Conservation (phyloP, 2,888 invertebrate species). For the Prosapia bicincta region DNA sequence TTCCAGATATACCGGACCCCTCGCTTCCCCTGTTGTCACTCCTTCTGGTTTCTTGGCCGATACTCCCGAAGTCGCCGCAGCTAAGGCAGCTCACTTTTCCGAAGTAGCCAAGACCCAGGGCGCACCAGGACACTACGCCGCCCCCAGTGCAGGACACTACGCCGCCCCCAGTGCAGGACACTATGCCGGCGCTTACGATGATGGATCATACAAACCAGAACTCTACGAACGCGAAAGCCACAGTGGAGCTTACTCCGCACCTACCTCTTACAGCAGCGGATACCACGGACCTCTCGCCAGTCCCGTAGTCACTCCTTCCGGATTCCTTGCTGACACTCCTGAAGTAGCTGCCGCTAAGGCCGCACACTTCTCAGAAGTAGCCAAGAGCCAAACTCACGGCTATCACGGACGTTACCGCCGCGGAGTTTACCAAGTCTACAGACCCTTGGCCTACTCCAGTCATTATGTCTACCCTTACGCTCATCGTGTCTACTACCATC, state of each 20-base stretch:
- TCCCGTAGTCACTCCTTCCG: constrained; percentile 5
- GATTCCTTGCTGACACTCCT: constrained; percentile 10
- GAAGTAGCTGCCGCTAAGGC: constrained; percentile 15
- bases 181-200: constrained; percentile 18
- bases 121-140: constrained; percentile 4
- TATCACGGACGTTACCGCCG: not conserved
- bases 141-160: constrained; percentile 1
- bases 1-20: constrained; percentile 15
- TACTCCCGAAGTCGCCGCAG: constrained; percentile 28
- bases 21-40: constrained; percentile 17
- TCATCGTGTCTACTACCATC: not conserved
- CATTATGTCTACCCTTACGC: not conserved
- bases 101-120: constrained; percentile 2
- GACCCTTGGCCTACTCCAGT: not conserved
- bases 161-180: constrained; percentile 7
- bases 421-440: not conserved
- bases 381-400: not conserved
- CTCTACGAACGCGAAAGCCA: constrained; percentile 22
- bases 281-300: not conserved
- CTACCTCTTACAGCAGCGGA: constrained; percentile 1
- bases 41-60: constrained; percentile 26
- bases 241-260: not conserved
- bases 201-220: constrained; percentile 25
- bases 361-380: constrained; percentile 14
- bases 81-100: constrained; percentile 18